These are phyloP conservation scores for Drosophila yakuba DNA, from an alignment of 1,140 invertebrate genomes.

Conservation along the genomic window DNA sequence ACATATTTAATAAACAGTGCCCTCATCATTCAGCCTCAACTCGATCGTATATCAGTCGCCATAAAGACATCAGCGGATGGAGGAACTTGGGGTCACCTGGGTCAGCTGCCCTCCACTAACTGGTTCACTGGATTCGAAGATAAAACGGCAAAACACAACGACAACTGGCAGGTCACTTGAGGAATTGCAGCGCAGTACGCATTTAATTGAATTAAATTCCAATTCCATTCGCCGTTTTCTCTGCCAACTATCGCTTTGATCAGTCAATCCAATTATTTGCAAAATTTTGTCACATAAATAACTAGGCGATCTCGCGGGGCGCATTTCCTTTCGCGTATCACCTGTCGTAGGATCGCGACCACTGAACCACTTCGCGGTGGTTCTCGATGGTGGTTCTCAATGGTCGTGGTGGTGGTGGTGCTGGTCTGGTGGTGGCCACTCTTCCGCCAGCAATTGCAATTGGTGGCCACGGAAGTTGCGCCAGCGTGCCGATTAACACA, in stretches of 20 bases:
- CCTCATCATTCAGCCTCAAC: constrained; percentile 58
- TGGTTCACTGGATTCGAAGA: constrained; percentile 43
- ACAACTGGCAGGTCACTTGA: constrained; percentile 74
- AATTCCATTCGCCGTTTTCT: constrained; percentile 39
- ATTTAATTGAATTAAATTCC: constrained; percentile 85
- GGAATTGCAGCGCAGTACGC: constrained; percentile 79
- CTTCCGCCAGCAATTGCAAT: constrained; percentile 12
- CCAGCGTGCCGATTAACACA: constrained; percentile 71
- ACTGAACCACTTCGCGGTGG: constrained; percentile 32
- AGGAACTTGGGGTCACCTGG: constrained; percentile 53
- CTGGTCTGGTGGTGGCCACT: not conserved
- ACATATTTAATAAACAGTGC: constrained; percentile 78
- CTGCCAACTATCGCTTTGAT: constrained; percentile 81
- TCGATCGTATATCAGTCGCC: constrained; percentile 56
- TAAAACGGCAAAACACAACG: constrained; percentile 12
- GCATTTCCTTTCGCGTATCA: constrained; percentile 62
- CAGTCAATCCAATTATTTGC: constrained; percentile 85
- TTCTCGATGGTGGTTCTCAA: constrained; percentile 1
- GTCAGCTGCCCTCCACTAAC: constrained; percentile 56
- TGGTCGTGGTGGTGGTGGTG: constrained; percentile 3
- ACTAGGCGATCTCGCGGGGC: constrained; percentile 59
- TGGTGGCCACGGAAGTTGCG: constrained; percentile 46
- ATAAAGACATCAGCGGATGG: constrained; percentile 66
- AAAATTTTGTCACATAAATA: constrained; percentile 85
- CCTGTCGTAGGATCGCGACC: constrained; percentile 56